phyloP scores from a whole-genome alignment of 2,888 invertebrate species.

The Micoletzkya japonica region DNA sequence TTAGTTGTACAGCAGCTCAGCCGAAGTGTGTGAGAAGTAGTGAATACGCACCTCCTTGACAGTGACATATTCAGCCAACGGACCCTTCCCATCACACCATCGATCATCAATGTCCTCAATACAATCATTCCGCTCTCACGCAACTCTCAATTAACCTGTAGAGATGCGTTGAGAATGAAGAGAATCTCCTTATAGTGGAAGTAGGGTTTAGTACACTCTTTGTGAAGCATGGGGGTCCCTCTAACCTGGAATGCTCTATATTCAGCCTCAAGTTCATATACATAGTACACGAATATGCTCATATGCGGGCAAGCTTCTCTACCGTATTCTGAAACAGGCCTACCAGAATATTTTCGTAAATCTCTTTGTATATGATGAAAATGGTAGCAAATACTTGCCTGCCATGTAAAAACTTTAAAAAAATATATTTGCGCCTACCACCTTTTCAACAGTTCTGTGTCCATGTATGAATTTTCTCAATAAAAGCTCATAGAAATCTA shows the following conservation, averaged over 20 bases:
- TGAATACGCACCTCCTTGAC: constrained; percentile 43
- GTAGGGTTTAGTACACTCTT: constrained; percentile 50
- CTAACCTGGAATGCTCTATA: constrained; percentile 40
- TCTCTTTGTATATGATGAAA: too few relatives aligned
- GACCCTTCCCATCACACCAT: constrained; percentile 61
- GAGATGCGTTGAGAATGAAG: constrained; percentile 51
- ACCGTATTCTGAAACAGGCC: too few relatives aligned
- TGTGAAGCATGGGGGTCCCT: constrained; percentile 41
- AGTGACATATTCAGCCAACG: constrained; percentile 53
- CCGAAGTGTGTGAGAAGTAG: not conserved
- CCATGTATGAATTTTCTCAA: too few relatives aligned
- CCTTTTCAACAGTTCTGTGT: too few relatives aligned
- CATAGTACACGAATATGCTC: too few relatives aligned
- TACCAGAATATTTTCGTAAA: too few relatives aligned
- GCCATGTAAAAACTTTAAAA: too few relatives aligned
- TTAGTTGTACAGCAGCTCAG: not conserved
- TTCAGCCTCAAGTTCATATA: too few relatives aligned
- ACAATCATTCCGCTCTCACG: not conserved
- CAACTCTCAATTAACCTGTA: constrained; percentile 36
- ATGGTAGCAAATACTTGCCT: too few relatives aligned
- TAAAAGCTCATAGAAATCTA: too few relatives aligned
- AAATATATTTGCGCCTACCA: too few relatives aligned
- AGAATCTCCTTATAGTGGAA: constrained; percentile 55
- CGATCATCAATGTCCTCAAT: constrained; percentile 54
- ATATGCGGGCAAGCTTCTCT: too few relatives aligned